These are phyloP conservation scores for Ecliptopera silaceata DNA, from an alignment of 2,888 invertebrate genomes.

Conservation along the genomic window DNA sequence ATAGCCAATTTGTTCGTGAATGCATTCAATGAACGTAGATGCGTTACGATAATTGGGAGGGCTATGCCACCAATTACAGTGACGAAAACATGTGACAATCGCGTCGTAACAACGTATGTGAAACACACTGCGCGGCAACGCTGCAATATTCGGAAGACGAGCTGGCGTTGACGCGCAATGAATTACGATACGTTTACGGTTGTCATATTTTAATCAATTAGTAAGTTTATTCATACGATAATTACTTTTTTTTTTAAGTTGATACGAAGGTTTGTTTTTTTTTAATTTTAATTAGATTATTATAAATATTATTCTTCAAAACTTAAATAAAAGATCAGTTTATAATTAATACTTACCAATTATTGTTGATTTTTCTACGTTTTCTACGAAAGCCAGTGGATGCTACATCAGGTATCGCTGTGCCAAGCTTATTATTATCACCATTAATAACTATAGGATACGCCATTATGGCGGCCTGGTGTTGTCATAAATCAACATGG, in stretches of 20 bases:
- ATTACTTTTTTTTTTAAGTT: neutral
- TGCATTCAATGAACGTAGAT: constrained; percentile 23
- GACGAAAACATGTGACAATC: too few species aligned
- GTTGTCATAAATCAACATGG: constrained; percentile 8
- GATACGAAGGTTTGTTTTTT: too few species aligned
- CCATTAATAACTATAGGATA: constrained; percentile 14
- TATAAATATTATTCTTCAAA: too few species aligned
- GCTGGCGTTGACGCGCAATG: too few species aligned
- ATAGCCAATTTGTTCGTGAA: constrained; percentile 33
- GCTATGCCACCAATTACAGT: constrained; percentile 4
- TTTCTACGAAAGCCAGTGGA: neutral
- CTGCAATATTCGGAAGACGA: too few species aligned
- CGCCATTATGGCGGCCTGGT: constrained; percentile 1
- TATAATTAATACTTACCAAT: too few species aligned
- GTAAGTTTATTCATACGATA: neutral
- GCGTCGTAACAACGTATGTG: too few species aligned
- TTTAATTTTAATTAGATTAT: too few species aligned
- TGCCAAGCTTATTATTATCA: neutral
- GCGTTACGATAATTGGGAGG: constrained; percentile 22
- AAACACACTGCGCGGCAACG: too few species aligned
- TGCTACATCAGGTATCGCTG: neutral
- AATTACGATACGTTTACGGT: too few species aligned
- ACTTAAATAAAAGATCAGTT: too few species aligned
- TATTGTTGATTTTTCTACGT: neutral
- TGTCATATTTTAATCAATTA: too few species aligned